These are phyloP conservation scores for Erebia epiphron DNA, from an alignment of 2,888 invertebrate genomes.

Conservation along the genomic window DNA sequence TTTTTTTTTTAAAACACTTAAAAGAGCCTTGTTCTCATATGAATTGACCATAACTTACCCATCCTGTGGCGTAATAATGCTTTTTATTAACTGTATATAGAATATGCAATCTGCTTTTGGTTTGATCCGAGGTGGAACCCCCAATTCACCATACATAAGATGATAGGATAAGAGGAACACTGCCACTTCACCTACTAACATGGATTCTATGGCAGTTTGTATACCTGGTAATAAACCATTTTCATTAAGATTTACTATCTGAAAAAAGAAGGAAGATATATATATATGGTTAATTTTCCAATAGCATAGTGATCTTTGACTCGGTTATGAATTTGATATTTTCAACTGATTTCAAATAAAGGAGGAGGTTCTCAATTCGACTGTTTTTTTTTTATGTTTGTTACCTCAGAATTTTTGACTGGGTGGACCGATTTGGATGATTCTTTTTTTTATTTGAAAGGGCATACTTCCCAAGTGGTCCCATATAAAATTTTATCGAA, in stretches of 20 bases:
- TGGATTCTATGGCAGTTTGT: conserved; percentile 87
- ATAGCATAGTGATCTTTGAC: not conserved
- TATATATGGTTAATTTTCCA: not conserved
- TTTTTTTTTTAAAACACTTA: no score
- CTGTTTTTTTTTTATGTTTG: no score
- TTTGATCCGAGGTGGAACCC: conserved; percentile 91
- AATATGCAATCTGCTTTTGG: conserved; percentile 88
- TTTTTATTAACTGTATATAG: conserved; percentile 86
- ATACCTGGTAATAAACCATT: conserved; percentile 85
- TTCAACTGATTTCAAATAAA: no score
- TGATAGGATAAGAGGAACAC: conserved; percentile 89
- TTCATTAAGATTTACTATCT: conserved; percentile 69
- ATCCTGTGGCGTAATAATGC: conserved; percentile 73
- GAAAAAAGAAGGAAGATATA: conserved; percentile 42
- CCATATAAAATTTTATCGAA: no score
- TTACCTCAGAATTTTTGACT: no score
- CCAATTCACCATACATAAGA: conserved; percentile 89
- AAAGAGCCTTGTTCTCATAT: not conserved
- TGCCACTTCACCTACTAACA: conserved; percentile 91
- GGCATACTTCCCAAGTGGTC: no score
- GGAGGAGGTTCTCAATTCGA: no score
- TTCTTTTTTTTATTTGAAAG: no score
- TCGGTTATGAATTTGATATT: no score
- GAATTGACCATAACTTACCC: conserved; percentile 49
- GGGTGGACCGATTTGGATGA: no score